A percentile compares a stretch with the other conserved stretches of the same genome.
phyloP scores from a whole-genome alignment of 64 coral and sea anemone species.

The Stichodactyla mertensii region DNA sequence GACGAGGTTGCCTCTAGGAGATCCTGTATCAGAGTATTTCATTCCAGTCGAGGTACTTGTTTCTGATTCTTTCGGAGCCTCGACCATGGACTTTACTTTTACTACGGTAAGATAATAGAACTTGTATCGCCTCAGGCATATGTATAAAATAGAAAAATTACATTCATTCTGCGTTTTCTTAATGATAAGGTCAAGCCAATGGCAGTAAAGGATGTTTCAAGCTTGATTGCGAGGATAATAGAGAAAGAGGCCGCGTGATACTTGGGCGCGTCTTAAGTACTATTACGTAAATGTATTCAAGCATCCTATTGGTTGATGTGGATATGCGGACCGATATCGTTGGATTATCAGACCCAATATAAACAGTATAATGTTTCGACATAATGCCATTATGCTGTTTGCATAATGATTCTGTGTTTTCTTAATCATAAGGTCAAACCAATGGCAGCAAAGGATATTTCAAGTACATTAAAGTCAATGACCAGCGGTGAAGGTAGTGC shows the following conservation, averaged over 20 bases:
- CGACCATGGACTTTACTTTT: slow-evolving; percentile 5
- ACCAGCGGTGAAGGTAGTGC: slow-evolving; percentile 50
- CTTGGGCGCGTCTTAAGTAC: too few species aligned
- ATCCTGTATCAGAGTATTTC: slow-evolving; percentile 31
- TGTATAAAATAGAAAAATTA: not conserved
- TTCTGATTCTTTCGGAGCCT: slow-evolving; percentile 58
- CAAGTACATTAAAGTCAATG: slow-evolving; percentile 47
- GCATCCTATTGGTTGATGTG: too few species aligned
- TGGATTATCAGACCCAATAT: too few species aligned
- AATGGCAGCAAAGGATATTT: slow-evolving; percentile 45
- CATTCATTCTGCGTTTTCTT: not conserved
- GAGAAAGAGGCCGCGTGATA: too few species aligned
- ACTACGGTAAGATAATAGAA: slow-evolving; percentile 34
- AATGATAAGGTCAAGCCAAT: slow-evolving; percentile 58
- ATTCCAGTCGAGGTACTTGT: slow-evolving; percentile 48
- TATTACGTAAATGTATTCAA: too few species aligned
- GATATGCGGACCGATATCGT: too few species aligned
- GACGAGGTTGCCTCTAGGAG: slow-evolving; percentile 63
- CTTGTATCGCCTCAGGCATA: not conserved
- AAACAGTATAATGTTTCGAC: too few species aligned
- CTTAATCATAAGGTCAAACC: slow-evolving; percentile 48
- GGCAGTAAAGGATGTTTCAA: slow-evolving; percentile 31
- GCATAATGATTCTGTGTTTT: too few species aligned
- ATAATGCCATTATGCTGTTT: too few species aligned
- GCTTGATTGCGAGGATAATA: too few species aligned